Percentiles rank a stretch among this genome's conserved stretches.
Evolutionary conservation across 2,797 vertebrate species (phyloP).

Genomic region (Epinephelus malabaricus): DNA sequence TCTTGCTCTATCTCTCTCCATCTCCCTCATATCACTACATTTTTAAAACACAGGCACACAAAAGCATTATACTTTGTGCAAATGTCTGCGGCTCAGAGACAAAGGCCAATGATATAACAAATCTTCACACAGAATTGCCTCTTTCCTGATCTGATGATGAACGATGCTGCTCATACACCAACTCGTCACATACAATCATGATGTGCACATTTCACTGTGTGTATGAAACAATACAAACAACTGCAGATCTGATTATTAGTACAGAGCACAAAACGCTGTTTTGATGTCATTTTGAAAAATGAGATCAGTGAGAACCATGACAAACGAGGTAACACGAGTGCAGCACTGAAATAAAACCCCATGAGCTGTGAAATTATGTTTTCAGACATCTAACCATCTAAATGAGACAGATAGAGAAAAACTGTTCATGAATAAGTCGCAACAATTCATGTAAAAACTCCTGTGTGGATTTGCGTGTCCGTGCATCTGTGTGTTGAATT

Average conservation of each 20-base stretch:
- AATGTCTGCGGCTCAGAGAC: constrained; percentile 31
- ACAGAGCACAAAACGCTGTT: constrained; percentile 47
- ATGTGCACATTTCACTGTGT: constrained; percentile 44
- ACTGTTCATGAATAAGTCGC: constrained; percentile 55
- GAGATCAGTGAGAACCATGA: constrained; percentile 67
- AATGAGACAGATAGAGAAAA: constrained; percentile 75
- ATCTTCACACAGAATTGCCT: constrained; percentile 33
- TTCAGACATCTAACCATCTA: constrained; percentile 74
- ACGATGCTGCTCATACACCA: constrained; percentile 21
- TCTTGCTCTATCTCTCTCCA: constrained; percentile 38
- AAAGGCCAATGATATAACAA: constrained; percentile 23
- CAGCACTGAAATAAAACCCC: constrained; percentile 73
- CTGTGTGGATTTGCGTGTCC: constrained; percentile 10
- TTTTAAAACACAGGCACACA: constrained; percentile 48
- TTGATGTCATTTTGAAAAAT: constrained; percentile 76
- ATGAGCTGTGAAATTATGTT: constrained; percentile 81
- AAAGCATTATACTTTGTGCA: constrained; percentile 29
- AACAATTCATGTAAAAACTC: constrained; percentile 41
- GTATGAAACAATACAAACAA: constrained; percentile 61
- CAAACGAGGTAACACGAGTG: constrained; percentile 71
- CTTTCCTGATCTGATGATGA: constrained; percentile 39
- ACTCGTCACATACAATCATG: constrained; percentile 25
- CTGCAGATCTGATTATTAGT: constrained; percentile 59
- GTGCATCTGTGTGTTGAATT: constrained; percentile 9
- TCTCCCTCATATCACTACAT: constrained; percentile 38